Evolutionary conservation across 1,140 invertebrate species (phyloP).

Genomic region (Lycorma delicatula): DNA sequence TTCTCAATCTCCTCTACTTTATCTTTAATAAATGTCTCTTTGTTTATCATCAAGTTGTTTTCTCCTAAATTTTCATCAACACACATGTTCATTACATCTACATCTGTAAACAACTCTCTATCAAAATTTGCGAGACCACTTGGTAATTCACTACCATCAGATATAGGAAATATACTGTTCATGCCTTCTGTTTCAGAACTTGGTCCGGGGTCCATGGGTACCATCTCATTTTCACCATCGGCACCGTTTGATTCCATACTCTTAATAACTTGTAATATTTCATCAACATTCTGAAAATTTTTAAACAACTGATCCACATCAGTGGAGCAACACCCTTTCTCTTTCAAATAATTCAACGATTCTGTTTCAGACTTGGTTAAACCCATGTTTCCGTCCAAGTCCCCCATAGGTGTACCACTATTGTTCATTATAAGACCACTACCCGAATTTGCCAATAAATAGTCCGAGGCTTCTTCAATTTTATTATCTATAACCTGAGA

Average conservation of each 20-base stretch:
- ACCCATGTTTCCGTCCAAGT: slow-evolving; percentile 56
- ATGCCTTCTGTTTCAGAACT: slow-evolving; percentile 52
- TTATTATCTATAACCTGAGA: neutral
- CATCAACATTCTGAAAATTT: slow-evolving; percentile 46
- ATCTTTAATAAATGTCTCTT: slow-evolving; percentile 34
- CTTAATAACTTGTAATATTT: slow-evolving; percentile 57
- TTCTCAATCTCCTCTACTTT: slow-evolving; percentile 36
- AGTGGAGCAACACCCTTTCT: neutral
- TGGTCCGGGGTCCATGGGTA: slow-evolving; percentile 49
- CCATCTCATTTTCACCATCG: slow-evolving; percentile 39
- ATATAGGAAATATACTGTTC: slow-evolving; percentile 39
- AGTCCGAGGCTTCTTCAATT: slow-evolving; percentile 23
- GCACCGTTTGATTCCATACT: slow-evolving; percentile 44
- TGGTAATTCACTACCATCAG: slow-evolving; percentile 38
- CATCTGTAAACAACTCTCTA: slow-evolving; percentile 43
- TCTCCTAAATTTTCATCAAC: slow-evolving; percentile 43
- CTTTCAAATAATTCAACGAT: slow-evolving; percentile 14
- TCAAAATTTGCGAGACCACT: slow-evolving; percentile 41
- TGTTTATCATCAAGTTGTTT: slow-evolving; percentile 29
- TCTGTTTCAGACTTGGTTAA: slow-evolving; percentile 31
- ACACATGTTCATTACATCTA: slow-evolving; percentile 46
- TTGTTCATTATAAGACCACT: slow-evolving; percentile 42
- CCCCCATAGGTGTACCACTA: slow-evolving; percentile 49
- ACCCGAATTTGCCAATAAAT: slow-evolving; percentile 27
- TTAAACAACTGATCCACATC: slow-evolving; percentile 48